Evolutionary conservation across 2,113 vertebrate species (phyloP).

Genomic region (Poecilia latipinna): DNA sequence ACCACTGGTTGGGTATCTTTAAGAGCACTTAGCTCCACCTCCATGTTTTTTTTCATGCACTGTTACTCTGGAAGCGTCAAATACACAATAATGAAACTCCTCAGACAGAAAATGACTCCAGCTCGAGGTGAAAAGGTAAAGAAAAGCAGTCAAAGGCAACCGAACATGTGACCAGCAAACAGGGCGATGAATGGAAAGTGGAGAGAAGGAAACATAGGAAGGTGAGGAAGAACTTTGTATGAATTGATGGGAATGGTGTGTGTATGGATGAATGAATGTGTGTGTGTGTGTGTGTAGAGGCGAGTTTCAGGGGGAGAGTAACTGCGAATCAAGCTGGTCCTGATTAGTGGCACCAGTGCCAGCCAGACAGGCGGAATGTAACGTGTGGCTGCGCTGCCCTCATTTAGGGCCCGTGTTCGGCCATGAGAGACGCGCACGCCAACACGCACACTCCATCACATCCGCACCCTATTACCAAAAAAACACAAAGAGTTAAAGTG

Average conservation of each 20-base stretch:
- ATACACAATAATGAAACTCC: constrained; percentile 64
- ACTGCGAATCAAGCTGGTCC: constrained; percentile 66
- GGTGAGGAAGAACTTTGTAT: constrained; percentile 54
- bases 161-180: neutral
- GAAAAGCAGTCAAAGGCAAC: neutral
- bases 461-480: constrained; percentile 46
- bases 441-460: constrained; percentile 31
- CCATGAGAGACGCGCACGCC: constrained; percentile 26
- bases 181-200: constrained; percentile 26
- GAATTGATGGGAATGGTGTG: constrained; percentile 27
- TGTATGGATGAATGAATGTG: constrained; percentile 7
- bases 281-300: too few species aligned
- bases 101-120: constrained; percentile 26
- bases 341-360: constrained; percentile 70
- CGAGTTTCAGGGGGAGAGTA: constrained; percentile 19
- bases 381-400: constrained; percentile 75
- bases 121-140: constrained; percentile 2
- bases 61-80: constrained; percentile 47
- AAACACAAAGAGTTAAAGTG: constrained; percentile 76
- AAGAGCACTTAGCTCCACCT: constrained; percentile 23
- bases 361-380: constrained; percentile 75
- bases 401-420: constrained; percentile 67
- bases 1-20: neutral
- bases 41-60: neutral
- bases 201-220: constrained; percentile 52